Evolutionary conservation across 2,888 invertebrate genomes (phyloP).

Genomic region (Adela reaumurella): DNA sequence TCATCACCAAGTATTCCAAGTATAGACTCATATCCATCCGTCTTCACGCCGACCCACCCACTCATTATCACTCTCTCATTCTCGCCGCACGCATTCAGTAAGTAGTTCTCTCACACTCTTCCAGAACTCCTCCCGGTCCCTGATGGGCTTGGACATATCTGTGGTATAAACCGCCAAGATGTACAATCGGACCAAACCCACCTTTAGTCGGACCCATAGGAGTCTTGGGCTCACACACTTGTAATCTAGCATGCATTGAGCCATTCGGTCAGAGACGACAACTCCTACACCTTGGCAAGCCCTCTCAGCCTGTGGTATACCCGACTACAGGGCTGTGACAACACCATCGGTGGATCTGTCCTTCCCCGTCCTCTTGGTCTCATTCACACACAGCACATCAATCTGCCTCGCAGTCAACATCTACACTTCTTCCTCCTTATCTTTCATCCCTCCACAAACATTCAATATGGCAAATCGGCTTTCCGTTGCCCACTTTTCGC

Average conservation of each 20-base stretch:
- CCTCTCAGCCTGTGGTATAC: background rate
- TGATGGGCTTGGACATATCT: background rate
- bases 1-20: background rate
- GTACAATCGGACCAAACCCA: background rate
- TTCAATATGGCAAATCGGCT: slow-evolving; percentile 1
- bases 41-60: background rate
- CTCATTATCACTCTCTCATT: background rate
- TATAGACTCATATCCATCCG: background rate
- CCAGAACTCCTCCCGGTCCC: background rate
- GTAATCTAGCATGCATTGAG: background rate
- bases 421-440: background rate
- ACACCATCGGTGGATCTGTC: background rate
- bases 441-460: slow-evolving; percentile 3
- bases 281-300: background rate
- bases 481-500: slow-evolving; percentile 1
- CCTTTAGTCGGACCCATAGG: background rate
- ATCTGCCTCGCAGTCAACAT: background rate
- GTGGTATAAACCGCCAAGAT: background rate
- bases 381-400: background rate
- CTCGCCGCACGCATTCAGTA: background rate
- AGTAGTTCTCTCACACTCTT: background rate
- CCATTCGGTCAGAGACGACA: background rate
- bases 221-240: background rate
- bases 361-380: background rate
- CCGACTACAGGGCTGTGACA: background rate